A percentile compares a stretch with the other conserved stretches of the same genome.
Conservation (phyloP, 2,113 vertebrate species). For the Vireo altiloquus region DNA sequence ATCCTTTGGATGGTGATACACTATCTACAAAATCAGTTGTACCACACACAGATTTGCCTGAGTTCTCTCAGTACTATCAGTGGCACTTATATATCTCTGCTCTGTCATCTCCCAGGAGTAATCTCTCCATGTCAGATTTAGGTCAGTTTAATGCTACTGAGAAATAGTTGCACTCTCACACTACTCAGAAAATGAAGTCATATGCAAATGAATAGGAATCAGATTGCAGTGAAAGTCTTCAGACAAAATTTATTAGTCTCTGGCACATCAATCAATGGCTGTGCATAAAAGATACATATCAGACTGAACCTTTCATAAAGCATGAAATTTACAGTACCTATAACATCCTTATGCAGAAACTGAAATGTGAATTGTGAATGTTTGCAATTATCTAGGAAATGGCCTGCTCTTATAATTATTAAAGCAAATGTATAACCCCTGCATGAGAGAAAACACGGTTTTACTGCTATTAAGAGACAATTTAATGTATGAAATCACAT, state of each 20-base stretch:
- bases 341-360: constrained; percentile 33
- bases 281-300: not conserved
- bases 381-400: constrained; percentile 60
- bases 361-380: constrained; percentile 35
- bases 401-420: constrained; percentile 44
- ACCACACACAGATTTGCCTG: not conserved
- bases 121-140: not conserved
- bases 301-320: constrained; percentile 24
- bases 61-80: not conserved
- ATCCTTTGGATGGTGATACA: not conserved
- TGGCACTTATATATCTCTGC: not conserved
- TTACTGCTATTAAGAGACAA: constrained; percentile 38
- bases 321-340: constrained; percentile 19
- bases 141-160: not conserved
- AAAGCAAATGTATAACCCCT: constrained; percentile 30
- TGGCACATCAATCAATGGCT: constrained; percentile 30
- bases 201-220: constrained; percentile 50
- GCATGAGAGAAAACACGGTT: constrained; percentile 35
- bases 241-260: constrained; percentile 46
- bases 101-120: not conserved
- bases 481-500: constrained; percentile 39
- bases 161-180: not conserved
- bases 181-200: constrained; percentile 22
- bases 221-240: constrained; percentile 21
- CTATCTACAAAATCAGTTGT: not conserved